A percentile compares a stretch with the other conserved stretches of the same genome.
Evolutionary conservation across 2,113 vertebrate species (phyloP).

Genomic region (Neofelis nebulosa): DNA sequence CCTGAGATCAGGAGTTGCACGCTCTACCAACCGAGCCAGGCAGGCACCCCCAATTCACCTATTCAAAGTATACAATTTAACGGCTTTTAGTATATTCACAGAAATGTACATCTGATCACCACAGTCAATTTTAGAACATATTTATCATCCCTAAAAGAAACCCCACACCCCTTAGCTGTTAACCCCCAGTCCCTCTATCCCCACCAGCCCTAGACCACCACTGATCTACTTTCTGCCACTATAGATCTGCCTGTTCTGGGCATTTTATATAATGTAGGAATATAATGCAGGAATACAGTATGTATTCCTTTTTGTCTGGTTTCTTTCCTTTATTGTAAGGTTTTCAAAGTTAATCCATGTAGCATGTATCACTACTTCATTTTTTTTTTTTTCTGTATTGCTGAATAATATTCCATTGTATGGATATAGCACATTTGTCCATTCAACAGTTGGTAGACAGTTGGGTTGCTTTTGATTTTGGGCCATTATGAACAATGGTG

Average conservation of each 20-base stretch:
- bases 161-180: neutral
- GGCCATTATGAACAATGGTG: neutral
- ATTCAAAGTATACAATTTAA: neutral
- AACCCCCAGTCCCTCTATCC: neutral
- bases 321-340: neutral
- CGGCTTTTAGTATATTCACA: neutral
- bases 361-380: neutral
- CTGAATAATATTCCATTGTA: neutral
- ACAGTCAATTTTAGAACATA: neutral
- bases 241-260: neutral
- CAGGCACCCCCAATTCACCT: neutral
- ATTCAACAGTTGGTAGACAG: neutral
- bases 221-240: neutral
- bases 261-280: neutral
- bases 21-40: neutral
- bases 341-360: neutral
- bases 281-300: no score
- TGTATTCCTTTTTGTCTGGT: neutral
- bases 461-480: conserved; percentile 8
- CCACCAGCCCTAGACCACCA: neutral
- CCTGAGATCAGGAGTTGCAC: neutral
- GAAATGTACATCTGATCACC: neutral
- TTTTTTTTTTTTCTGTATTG: neutral
- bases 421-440: neutral
- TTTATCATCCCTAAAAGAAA: neutral